phyloP scores from a whole-genome alignment of 2,113 vertebrate genomes.

The Microtus pennsylvanicus region DNA sequence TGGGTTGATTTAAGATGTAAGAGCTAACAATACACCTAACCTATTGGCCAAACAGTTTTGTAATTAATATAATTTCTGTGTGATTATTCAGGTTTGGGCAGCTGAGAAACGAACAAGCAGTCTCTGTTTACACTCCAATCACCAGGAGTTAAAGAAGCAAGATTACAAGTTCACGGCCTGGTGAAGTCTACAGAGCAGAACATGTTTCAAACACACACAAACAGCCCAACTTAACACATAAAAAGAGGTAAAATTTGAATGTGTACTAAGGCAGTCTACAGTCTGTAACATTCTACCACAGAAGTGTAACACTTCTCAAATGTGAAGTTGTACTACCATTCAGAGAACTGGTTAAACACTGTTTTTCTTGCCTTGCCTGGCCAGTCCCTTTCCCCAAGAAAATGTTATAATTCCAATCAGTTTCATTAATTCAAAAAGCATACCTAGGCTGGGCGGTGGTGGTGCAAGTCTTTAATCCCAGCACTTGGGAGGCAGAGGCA shows the following conservation, averaged over 20 bases:
- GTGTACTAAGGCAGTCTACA: conserved; percentile 9
- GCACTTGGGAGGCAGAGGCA: no score
- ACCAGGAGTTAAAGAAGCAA: background rate
- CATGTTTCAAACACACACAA: background rate
- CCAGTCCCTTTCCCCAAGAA: background rate
- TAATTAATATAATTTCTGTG: no score
- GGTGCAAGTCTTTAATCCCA: no score
- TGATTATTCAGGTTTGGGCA: no score
- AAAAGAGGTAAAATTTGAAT: conserved; percentile 31
- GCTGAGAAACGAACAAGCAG: no score
- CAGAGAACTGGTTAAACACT: conserved; percentile 14
- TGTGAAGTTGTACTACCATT: background rate
- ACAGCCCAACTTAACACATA: background rate
- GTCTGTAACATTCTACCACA: background rate
- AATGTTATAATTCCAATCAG: conserved; percentile 47
- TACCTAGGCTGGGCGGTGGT: no score
- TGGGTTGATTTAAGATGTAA: no score
- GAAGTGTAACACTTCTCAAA: background rate
- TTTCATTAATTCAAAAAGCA: conserved; percentile 47
- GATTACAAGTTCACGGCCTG: background rate
- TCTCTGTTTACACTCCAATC: no score
- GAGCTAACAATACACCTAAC: no score
- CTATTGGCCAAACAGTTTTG: no score
- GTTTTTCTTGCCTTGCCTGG: conserved; percentile 34
- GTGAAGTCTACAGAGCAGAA: background rate